A percentile compares a stretch with the other conserved stretches of the same genome.
Conservation (phyloP, 2,113 vertebrate species). For the Amia ocellicauda region DNA sequence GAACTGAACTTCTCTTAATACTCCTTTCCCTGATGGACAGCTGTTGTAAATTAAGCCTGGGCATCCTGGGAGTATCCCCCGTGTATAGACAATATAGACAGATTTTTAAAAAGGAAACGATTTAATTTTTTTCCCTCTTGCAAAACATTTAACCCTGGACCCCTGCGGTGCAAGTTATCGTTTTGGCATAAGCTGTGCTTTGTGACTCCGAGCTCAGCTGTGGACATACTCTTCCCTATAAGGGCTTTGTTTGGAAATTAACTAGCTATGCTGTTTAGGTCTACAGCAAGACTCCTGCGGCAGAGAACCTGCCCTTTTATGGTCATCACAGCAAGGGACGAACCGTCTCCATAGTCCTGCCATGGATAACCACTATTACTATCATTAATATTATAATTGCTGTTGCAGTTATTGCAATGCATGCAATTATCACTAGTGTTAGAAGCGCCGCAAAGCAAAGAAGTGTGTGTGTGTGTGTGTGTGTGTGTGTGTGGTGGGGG, state of each 20-base stretch:
- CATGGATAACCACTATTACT: background rate
- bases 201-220: constrained; percentile 42
- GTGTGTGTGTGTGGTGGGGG: too few relatives aligned
- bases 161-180: constrained; percentile 60
- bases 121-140: too few relatives aligned
- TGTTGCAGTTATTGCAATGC: constrained; percentile 30
- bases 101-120: too few relatives aligned
- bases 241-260: constrained; percentile 93
- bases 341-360: background rate
- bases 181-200: constrained; percentile 60
- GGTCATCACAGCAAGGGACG: constrained; percentile 70
- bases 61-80: background rate
- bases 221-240: constrained; percentile 88
- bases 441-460: background rate
- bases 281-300: constrained; percentile 62
- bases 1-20: too few relatives aligned
- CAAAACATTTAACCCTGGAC: constrained; percentile 22
- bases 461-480: too few relatives aligned
- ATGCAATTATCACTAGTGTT: constrained; percentile 9
- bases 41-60: background rate
- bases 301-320: constrained; percentile 89
- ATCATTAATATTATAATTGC: too few relatives aligned
- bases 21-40: background rate
- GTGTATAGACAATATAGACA: too few relatives aligned
- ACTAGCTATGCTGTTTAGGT: constrained; percentile 83